Percentiles rank a stretch among this genome's conserved stretches.
Evolutionary conservation across 2,797 vertebrate species (phyloP).

Genomic region (Bovichtus variegatus): DNA sequence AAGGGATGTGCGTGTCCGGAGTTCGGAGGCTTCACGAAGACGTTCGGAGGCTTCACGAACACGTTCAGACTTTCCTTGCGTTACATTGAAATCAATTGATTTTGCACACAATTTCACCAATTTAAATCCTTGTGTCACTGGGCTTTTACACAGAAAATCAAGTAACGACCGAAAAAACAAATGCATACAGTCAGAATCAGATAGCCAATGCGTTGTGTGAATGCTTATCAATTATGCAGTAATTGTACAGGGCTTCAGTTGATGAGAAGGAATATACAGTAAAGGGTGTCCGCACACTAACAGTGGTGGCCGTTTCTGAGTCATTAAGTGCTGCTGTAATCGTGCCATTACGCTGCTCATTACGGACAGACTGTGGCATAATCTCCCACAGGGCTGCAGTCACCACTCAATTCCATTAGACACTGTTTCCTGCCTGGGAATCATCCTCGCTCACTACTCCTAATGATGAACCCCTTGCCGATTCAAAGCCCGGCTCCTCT

Average conservation of each 20-base stretch:
- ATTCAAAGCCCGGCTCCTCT: conserved; percentile 66
- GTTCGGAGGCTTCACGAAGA: too few species aligned
- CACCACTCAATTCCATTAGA: conserved; percentile 82
- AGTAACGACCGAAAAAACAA: background rate
- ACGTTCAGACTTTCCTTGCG: background rate
- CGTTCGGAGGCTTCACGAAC: too few species aligned
- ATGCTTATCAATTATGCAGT: conserved; percentile 53
- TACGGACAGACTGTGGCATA: conserved; percentile 81
- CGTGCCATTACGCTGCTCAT: conserved; percentile 84
- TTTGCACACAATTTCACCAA: background rate
- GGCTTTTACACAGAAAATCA: background rate
- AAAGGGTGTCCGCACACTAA: conserved; percentile 58
- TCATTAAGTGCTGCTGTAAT: conserved; percentile 84
- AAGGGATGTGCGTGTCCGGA: too few species aligned
- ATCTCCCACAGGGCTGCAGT: conserved; percentile 80
- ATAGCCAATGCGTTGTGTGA: conserved; percentile 4
- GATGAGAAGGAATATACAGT: conserved; percentile 58
- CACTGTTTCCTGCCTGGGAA: conserved; percentile 72
- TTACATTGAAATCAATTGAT: background rate
- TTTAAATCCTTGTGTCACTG: background rate
- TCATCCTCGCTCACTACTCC: conserved; percentile 61
- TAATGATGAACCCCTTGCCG: conserved; percentile 70
- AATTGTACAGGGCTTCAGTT: conserved; percentile 60
- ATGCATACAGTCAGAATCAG: background rate
- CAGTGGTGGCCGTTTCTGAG: conserved; percentile 76